These are phyloP conservation scores for Coturnix japonica DNA, from an alignment of 2,113 vertebrate species.

Conservation along the genomic window DNA sequence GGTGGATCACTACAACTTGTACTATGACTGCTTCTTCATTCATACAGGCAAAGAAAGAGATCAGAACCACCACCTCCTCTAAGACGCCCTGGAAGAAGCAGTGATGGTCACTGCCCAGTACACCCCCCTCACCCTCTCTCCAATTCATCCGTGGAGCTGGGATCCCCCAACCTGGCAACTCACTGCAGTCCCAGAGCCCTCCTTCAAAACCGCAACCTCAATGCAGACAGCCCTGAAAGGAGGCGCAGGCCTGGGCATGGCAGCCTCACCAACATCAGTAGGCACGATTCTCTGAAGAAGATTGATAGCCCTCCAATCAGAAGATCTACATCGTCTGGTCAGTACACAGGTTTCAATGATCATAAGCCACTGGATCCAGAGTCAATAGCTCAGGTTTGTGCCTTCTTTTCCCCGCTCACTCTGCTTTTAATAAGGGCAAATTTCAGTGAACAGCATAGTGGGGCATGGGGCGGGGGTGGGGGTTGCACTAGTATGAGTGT, in stretches of 20 bases:
- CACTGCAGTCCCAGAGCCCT: constrained; percentile 90
- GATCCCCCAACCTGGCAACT: constrained; percentile 83
- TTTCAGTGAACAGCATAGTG: neutral
- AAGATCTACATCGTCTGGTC: constrained; percentile 95
- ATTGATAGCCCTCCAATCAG: constrained; percentile 94
- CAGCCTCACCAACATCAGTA: constrained; percentile 93
- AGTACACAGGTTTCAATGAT: constrained; percentile 91
- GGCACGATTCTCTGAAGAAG: constrained; percentile 94
- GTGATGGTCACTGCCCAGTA: constrained; percentile 88
- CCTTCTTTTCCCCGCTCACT: neutral
- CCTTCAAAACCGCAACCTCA: constrained; percentile 86
- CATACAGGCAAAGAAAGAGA: constrained; percentile 88
- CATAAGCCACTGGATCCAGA: constrained; percentile 95
- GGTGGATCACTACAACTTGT: neutral
- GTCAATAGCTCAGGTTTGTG: constrained; percentile 96
- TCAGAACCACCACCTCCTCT: constrained; percentile 86
- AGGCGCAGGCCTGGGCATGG: constrained; percentile 88
- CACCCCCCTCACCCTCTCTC: constrained; percentile 86
- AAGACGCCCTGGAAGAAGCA: constrained; percentile 88
- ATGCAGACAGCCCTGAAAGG: constrained; percentile 90
- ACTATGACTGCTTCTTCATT: neutral
- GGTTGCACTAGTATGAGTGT: accelerated
- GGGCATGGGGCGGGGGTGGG: neutral
- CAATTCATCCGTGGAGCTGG: constrained; percentile 86
- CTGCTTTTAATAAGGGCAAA: neutral